phyloP scores from a whole-genome alignment of 30 jellyfish, hydroid and myxozoan species.

The Nemopilema nomurai region DNA sequence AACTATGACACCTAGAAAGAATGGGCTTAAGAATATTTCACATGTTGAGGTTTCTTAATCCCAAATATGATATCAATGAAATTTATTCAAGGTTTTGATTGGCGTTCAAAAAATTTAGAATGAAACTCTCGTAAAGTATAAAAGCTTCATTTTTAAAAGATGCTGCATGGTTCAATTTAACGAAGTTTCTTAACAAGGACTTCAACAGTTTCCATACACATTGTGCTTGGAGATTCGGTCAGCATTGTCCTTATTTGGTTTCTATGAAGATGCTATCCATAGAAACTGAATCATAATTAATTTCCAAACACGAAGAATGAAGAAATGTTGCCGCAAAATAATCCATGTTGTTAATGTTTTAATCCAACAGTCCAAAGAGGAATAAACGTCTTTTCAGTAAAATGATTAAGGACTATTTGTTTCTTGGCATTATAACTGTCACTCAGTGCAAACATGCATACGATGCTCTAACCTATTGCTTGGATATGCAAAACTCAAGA shows the following conservation, averaged over 20 bases:
- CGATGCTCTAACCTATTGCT: not conserved
- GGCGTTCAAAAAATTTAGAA: not conserved
- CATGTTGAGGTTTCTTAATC: not conserved
- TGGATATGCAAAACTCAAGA: not conserved
- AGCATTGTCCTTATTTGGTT: not conserved
- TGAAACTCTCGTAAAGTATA: not conserved
- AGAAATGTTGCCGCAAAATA: not conserved
- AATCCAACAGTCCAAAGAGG: not conserved
- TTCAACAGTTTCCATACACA: not conserved
- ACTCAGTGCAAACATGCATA: not conserved
- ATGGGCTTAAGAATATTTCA: not conserved
- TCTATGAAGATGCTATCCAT: not conserved
- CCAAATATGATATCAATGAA: not conserved
- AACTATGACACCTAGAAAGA: not conserved
- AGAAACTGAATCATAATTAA: not conserved
- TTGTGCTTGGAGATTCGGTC: not conserved
- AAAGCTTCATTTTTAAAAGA: not conserved
- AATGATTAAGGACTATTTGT: not conserved
- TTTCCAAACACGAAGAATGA: not conserved
- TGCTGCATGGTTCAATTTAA: not conserved
- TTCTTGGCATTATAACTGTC: not conserved
- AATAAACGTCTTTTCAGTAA: not conserved
- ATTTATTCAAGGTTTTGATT: not conserved
- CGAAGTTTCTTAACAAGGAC: not conserved
- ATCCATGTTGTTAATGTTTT: not conserved